These are phyloP conservation scores for Cerceris rybyensis DNA, from an alignment of 2,888 invertebrate genomes.

Conservation along the genomic window DNA sequence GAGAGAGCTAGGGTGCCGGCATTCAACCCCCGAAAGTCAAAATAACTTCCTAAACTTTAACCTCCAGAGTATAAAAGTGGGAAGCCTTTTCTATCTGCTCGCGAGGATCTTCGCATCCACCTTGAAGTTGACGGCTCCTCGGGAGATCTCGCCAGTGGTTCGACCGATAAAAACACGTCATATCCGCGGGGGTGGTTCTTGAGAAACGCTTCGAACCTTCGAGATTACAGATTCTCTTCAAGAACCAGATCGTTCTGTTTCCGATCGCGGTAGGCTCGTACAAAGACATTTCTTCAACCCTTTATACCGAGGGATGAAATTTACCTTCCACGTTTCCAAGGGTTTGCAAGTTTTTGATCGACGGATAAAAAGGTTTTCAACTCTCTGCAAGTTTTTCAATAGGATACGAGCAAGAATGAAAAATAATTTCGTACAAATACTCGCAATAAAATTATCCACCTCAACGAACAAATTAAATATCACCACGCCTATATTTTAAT, in stretches of 20 bases:
- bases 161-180: conserved; percentile 75
- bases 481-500: too few species aligned
- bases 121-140: conserved; percentile 60
- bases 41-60: conserved; percentile 79
- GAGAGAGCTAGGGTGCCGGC: conserved; percentile 28
- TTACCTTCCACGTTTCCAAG: too few species aligned
- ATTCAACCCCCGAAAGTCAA: conserved; percentile 71
- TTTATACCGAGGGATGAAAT: too few species aligned
- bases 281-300: too few species aligned
- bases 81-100: conserved; percentile 75
- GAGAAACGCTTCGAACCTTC: conserved; percentile 34
- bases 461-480: too few species aligned
- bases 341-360: too few species aligned
- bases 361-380: too few species aligned
- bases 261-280: background rate
- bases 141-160: conserved; percentile 45
- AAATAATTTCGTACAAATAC: too few species aligned
- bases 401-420: too few species aligned
- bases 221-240: conserved; percentile 49
- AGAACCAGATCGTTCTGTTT: conserved; percentile 20
- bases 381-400: too few species aligned
- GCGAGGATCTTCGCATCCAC: conserved; percentile 71
- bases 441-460: too few species aligned
- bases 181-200: conserved; percentile 69
- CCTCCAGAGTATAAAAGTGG: conserved; percentile 76